phyloP scores from a whole-genome alignment of 2,113 vertebrate species.

The Morphnarchus princeps region DNA sequence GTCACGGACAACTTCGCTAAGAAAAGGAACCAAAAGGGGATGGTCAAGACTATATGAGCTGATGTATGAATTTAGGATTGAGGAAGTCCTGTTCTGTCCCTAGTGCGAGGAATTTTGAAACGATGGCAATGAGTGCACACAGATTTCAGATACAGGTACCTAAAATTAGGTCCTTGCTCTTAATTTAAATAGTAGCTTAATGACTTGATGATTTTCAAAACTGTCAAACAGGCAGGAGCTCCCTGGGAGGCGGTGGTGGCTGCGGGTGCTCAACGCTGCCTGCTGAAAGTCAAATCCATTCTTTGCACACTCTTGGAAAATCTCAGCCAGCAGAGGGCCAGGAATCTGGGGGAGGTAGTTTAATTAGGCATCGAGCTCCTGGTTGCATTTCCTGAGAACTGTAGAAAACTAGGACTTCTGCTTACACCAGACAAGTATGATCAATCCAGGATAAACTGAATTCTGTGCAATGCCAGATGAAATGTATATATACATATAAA shows the following conservation, averaged over 20 bases:
- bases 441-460: background rate
- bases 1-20: background rate
- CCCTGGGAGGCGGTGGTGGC: conserved; percentile 39
- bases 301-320: background rate
- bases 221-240: conserved; percentile 40
- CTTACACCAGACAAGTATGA: background rate
- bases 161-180: conserved; percentile 37
- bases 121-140: background rate
- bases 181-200: conserved; percentile 36
- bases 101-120: background rate
- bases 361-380: background rate
- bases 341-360: background rate
- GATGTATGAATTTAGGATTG: background rate
- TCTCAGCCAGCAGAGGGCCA: conserved; percentile 53
- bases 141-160: background rate
- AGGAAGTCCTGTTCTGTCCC: background rate
- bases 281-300: conserved; percentile 7
- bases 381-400: background rate
- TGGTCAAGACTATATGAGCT: background rate
- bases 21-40: background rate
- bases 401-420: background rate
- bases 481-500: background rate
- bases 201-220: conserved; percentile 32
- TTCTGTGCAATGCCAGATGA: background rate
- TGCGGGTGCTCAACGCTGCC: background rate